Percentiles rank a stretch among this genome's conserved stretches.
Conservation (phyloP, 2,797 vertebrate species). For the Pipistrellus pipistrellus region DNA sequence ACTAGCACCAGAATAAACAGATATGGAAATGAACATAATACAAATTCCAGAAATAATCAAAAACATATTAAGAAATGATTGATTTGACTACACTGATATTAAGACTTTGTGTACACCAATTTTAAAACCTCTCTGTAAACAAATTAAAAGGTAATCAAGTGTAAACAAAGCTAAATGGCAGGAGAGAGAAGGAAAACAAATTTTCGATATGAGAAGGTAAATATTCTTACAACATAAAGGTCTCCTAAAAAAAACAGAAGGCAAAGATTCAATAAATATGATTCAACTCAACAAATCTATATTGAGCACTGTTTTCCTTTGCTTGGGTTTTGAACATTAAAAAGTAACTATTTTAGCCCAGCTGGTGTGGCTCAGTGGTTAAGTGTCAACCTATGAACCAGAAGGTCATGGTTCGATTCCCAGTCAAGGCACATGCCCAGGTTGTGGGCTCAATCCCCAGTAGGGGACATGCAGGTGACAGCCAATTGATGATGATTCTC, state of each 20-base stretch:
- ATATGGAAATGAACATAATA: slow-evolving; percentile 32
- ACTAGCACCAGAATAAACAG: slow-evolving; percentile 35
- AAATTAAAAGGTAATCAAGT: slow-evolving; percentile 58
- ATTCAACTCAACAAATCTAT: slow-evolving; percentile 2
- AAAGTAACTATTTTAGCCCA: neutral
- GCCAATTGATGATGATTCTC: no score
- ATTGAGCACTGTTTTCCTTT: neutral
- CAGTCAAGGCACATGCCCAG: no score
- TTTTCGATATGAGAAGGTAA: slow-evolving; percentile 24
- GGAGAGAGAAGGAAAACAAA: slow-evolving; percentile 53
- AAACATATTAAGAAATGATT: slow-evolving; percentile 35
- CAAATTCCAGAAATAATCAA: slow-evolving; percentile 50
- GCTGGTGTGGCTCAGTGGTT: no score
- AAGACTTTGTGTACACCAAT: slow-evolving; percentile 38
- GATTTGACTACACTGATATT: neutral
- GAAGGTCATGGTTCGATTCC: no score
- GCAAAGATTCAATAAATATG: neutral
- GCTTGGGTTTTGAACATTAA: neutral
- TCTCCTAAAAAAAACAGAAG: neutral
- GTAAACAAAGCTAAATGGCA: slow-evolving; percentile 29
- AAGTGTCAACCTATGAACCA: no score
- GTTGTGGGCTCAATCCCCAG: no score
- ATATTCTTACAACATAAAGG: slow-evolving; percentile 10
- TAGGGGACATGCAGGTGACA: no score
- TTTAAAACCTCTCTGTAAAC: slow-evolving; percentile 41